Evolutionary conservation across 2,797 vertebrate genomes (phyloP).

Genomic region (Eleutherodactylus coqui): DNA sequence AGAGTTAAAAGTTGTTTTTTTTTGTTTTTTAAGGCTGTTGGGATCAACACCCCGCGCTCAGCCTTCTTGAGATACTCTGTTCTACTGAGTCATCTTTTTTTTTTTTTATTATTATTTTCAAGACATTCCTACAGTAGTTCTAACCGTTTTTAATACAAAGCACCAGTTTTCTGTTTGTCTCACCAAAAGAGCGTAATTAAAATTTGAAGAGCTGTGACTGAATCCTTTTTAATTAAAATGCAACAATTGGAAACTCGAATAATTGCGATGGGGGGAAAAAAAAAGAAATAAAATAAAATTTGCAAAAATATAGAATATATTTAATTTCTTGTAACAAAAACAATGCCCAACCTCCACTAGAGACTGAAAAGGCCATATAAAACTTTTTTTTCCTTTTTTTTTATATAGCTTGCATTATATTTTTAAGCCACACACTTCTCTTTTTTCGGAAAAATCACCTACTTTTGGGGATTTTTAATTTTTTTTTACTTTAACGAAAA

Average conservation of each 20-base stretch:
- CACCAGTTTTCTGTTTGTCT: conserved; percentile 65
- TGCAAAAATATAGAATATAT: not conserved
- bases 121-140: conserved; percentile 8
- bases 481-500: not conserved
- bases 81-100: conserved; percentile 75
- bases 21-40: conserved; percentile 82
- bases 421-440: not conserved
- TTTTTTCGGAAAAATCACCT: not conserved
- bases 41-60: conserved; percentile 85
- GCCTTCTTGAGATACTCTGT: conserved; percentile 82
- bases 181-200: conserved; percentile 76
- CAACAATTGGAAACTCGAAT: not conserved
- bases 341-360: not conserved
- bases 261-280: not conserved
- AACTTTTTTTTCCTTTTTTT: not conserved
- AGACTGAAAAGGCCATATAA: not conserved
- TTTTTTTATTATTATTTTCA: conserved; percentile 1
- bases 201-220: conserved; percentile 74
- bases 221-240: conserved; percentile 74
- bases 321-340: not conserved
- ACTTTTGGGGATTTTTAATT: too few relatives aligned
- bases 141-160: conserved; percentile 72
- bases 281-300: not conserved
- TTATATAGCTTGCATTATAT: not conserved
- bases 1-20: conserved; percentile 76